Percentiles rank a stretch among this genome's conserved stretches.
Conservation (phyloP, 2,797 vertebrate species). For the Crypturellus tataupa region DNA sequence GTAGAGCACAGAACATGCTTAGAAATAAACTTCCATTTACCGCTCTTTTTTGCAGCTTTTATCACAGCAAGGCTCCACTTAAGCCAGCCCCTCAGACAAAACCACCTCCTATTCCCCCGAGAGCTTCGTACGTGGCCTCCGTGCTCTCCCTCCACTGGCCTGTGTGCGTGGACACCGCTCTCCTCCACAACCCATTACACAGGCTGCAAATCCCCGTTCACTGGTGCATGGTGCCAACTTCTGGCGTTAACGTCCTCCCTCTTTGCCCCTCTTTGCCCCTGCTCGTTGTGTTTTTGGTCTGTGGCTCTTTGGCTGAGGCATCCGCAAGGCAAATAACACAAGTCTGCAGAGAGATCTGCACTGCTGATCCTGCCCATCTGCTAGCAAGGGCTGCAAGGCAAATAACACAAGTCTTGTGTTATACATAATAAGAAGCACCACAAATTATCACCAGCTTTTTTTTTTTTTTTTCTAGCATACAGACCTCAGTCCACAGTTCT, state of each 20-base stretch:
- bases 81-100: neutral
- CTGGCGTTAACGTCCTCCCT: neutral
- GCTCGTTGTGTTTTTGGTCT: fast-evolving
- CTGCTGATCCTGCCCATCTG: neutral
- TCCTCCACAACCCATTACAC: neutral
- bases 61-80: slow-evolving; percentile 20
- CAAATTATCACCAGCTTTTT: neutral
- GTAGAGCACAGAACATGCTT: neutral
- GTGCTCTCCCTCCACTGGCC: neutral
- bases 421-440: neutral
- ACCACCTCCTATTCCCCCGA: neutral
- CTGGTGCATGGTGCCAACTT: neutral
- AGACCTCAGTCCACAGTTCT: neutral
- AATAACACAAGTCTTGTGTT: neutral
- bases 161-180: fast-evolving
- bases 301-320: neutral
- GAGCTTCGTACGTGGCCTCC: neutral
- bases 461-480: neutral
- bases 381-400: neutral
- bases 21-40: slow-evolving; percentile 25
- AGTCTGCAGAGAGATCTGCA: neutral
- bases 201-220: fast-evolving
- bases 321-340: neutral
- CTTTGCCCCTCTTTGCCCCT: neutral
- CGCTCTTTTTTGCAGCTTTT: slow-evolving; percentile 43